A percentile compares a stretch with the other conserved stretches of the same genome.
These are phyloP conservation scores for Anhinga rufa DNA, from an alignment of 2,113 vertebrate species.

Conservation along the genomic window DNA sequence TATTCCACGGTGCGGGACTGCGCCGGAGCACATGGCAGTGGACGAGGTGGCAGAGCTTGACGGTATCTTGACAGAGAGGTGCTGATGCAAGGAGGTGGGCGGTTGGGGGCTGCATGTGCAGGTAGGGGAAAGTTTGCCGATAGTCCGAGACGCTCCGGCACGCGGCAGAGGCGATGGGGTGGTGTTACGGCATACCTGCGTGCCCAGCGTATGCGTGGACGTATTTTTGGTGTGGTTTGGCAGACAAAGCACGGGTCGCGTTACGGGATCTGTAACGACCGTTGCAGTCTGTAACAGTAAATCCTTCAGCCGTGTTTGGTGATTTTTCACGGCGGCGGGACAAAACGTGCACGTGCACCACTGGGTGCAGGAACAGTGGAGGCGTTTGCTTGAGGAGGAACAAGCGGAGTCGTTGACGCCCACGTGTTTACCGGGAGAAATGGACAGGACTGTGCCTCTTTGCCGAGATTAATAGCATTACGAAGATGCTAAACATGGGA, in stretches of 20 bases:
- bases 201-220: rapidly evolving
- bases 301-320: rapidly evolving
- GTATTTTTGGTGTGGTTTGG: not conserved
- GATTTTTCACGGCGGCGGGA: rapidly evolving
- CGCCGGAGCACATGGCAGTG: rapidly evolving
- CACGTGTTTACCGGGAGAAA: rapidly evolving
- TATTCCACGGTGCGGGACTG: rapidly evolving
- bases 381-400: not conserved
- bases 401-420: rapidly evolving
- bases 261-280: not conserved
- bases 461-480: not conserved
- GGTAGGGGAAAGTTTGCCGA: not conserved
- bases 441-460: not conserved
- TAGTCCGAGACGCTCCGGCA: rapidly evolving
- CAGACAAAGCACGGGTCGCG: rapidly evolving
- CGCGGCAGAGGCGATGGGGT: rapidly evolving
- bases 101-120: rapidly evolving
- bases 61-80: not conserved
- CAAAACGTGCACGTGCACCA: rapidly evolving
- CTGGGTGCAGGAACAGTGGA: rapidly evolving
- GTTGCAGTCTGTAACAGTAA: not conserved
- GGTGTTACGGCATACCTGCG: rapidly evolving
- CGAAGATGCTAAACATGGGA: not conserved
- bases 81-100: rapidly evolving
- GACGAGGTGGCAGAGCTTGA: not conserved